Conservation (phyloP, 2,888 invertebrate species). For the Epirrhoe alternata region DNA sequence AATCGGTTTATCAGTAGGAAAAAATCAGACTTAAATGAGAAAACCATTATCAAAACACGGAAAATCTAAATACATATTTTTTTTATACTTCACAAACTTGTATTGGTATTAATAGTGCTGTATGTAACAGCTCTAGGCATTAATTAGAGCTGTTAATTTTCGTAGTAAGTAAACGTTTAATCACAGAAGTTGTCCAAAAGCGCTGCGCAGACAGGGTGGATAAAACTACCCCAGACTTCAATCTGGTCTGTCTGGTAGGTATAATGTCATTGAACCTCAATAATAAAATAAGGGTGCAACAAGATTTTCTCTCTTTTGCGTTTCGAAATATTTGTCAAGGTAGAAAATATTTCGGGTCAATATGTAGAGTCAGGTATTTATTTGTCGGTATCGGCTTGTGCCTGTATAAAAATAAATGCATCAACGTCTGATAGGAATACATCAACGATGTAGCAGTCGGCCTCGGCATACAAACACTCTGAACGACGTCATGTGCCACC, state of each 20-base stretch:
- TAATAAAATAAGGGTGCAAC: background rate
- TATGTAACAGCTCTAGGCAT: too few relatives aligned
- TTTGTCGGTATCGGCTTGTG: background rate
- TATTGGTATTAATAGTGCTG: too few relatives aligned
- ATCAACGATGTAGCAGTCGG: conserved; percentile 55
- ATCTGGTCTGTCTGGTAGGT: background rate
- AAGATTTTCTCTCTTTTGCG: background rate
- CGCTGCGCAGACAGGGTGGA: background rate
- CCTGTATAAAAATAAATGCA: conserved; percentile 24
- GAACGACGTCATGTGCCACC: conserved; percentile 55
- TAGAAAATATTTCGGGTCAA: too few relatives aligned
- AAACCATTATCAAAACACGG: too few relatives aligned
- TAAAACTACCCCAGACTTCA: background rate
- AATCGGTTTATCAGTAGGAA: too few relatives aligned
- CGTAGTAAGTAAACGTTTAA: too few relatives aligned
- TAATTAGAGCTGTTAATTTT: too few relatives aligned
- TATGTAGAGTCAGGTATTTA: background rate
- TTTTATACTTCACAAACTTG: too few relatives aligned
- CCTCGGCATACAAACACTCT: conserved; percentile 69
- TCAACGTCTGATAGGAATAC: conserved; percentile 7
- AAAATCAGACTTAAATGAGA: too few relatives aligned
- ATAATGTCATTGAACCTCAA: background rate
- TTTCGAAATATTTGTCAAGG: too few relatives aligned
- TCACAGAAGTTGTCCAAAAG: too few relatives aligned
- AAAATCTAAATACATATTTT: too few relatives aligned